These are phyloP conservation scores for Philereme vetulata DNA, from an alignment of 2,888 invertebrate genomes.

Conservation along the genomic window DNA sequence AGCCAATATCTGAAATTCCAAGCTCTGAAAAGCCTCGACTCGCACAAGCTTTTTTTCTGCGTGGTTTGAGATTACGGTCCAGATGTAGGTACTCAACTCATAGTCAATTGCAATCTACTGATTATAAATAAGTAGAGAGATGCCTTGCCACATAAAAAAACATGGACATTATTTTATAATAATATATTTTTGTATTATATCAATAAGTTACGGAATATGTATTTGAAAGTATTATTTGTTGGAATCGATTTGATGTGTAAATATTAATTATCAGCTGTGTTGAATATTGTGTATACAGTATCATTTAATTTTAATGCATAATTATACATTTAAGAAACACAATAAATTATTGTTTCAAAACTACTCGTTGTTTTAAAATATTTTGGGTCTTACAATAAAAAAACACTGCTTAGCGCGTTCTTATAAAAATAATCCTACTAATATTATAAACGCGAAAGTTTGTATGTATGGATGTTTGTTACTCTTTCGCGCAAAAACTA, in stretches of 20 bases:
- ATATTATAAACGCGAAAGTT: no score
- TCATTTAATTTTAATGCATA: conserved; percentile 68
- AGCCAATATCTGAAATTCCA: no score
- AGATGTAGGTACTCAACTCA: not conserved
- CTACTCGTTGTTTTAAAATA: conserved; percentile 40
- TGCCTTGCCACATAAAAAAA: conserved; percentile 26
- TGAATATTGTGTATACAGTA: conserved; percentile 73
- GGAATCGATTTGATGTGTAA: conserved; percentile 52
- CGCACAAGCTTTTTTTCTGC: not conserved
- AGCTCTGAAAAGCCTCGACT: no score
- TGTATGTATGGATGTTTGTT: no score
- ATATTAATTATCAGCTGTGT: conserved; percentile 66
- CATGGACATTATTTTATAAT: conserved; percentile 47
- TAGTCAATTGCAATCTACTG: conserved; percentile 21
- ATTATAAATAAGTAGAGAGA: conserved; percentile 7
- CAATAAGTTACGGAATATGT: conserved; percentile 38
- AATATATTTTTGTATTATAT: conserved; percentile 55
- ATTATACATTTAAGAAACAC: conserved; percentile 69
- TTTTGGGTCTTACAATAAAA: no score
- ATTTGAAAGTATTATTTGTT: conserved; percentile 37
- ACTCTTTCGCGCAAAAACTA: no score
- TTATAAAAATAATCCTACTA: no score
- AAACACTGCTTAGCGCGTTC: no score
- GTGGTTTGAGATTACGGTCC: not conserved
- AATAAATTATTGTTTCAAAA: conserved; percentile 82